Evolutionary conservation across 2,888 invertebrate genomes (phyloP).

Genomic region (Brenthis hecate): DNA sequence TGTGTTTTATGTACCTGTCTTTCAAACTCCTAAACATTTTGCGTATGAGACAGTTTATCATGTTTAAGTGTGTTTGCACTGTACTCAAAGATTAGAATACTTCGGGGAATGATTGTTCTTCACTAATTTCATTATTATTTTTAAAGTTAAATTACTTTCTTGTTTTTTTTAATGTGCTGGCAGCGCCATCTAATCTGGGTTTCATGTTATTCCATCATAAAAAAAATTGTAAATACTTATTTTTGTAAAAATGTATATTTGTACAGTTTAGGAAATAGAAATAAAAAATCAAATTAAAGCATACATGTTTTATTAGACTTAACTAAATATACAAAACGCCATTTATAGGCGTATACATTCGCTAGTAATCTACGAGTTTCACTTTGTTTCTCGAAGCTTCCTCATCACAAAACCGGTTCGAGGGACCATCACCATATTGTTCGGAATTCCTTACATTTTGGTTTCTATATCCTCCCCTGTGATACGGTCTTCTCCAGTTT

Average conservation of each 20-base stretch:
- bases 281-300: conserved; percentile 23
- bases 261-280: conserved; percentile 8
- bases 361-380: conserved; percentile 71
- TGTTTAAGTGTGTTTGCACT: too few species aligned
- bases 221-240: conserved; percentile 10
- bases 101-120: too few species aligned
- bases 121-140: too few species aligned
- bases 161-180: too few species aligned
- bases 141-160: too few species aligned
- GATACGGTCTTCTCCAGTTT: conserved; percentile 50
- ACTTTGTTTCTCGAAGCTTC: conserved; percentile 55
- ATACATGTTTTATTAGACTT: conserved; percentile 39
- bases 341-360: conserved; percentile 24
- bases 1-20: too few species aligned
- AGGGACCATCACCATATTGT: conserved; percentile 42
- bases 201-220: too few species aligned
- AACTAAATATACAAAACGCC: conserved; percentile 33
- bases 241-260: conserved; percentile 30
- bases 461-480: conserved; percentile 56
- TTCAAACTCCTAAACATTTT: too few species aligned
- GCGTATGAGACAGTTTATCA: too few species aligned
- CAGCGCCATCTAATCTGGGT: too few species aligned
- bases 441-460: conserved; percentile 44
- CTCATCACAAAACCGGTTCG: conserved; percentile 39
- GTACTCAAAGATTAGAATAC: too few species aligned